Evolutionary conservation across 2,113 vertebrate genomes (phyloP).

Genomic region (Leiothrix lutea): DNA sequence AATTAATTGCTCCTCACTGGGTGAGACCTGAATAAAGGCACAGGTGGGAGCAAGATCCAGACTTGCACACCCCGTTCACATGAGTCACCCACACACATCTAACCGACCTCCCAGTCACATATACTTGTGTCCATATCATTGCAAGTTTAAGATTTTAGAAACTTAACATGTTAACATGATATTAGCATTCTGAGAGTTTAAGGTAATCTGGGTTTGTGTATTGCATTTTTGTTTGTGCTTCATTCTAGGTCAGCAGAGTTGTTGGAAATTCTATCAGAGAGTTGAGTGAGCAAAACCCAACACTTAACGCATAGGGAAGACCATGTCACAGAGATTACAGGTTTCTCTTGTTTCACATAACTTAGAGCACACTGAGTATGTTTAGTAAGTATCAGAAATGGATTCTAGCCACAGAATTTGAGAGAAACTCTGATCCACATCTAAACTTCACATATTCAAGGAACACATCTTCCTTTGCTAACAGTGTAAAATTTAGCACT

Average conservation of each 20-base stretch:
- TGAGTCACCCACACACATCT: neutral
- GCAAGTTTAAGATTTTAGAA: neutral
- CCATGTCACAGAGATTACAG: neutral
- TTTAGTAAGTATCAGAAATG: neutral
- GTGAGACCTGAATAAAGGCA: slow-evolving; percentile 5
- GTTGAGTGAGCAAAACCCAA: neutral
- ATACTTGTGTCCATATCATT: neutral
- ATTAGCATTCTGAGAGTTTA: neutral
- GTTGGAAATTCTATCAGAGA: neutral
- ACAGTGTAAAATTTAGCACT: neutral
- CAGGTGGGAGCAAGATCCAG: neutral
- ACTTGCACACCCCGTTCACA: neutral
- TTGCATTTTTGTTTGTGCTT: neutral
- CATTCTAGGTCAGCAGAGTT: neutral
- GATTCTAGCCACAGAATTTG: neutral
- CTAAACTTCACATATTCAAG: neutral
- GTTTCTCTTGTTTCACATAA: neutral
- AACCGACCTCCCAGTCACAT: neutral
- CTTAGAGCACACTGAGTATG: neutral
- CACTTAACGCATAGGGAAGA: neutral
- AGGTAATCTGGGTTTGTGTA: neutral
- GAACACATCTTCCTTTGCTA: neutral
- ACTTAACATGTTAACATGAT: neutral
- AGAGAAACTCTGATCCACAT: neutral
- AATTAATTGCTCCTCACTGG: slow-evolving; percentile 43